Base-by-base conservation (phyloP, 2,113 vertebrate genomes). In the Salvelinus alpinus region DNA sequence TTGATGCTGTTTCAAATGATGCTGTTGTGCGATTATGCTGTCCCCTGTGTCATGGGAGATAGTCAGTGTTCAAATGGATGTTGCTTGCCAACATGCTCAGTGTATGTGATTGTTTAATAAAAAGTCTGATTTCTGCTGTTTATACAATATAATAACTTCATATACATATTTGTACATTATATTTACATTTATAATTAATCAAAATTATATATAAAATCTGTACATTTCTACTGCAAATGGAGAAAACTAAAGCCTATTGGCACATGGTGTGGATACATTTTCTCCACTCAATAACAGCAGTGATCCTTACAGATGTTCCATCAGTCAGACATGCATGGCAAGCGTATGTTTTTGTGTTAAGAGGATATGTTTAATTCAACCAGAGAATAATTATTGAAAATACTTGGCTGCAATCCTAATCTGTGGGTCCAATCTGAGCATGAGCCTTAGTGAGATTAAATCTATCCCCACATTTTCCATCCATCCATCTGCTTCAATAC, bases 401-500 rank as follows among this genome's bases (percentile, higher is more conserved):
- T 89, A 71, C 91, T 80, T 75, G 78, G 82, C 88, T 76, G 82
- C 80, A 82, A 77, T 91, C 90, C 83, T 93, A 94, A 93, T 94
- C 93, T 94, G 81, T 14, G 67, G 76, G 77, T 90, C 85, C 86
- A 93, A 92, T 93, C 92, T 91, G 89, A 44, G 2, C 38, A 90
- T 82, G 82, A 85, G 88, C 82, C 86, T 85, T 90, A 89, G 86
- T 92, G 91, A 88, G 91, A 93, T 94, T 94, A 92, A 91, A 93
- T 91, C 81, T 78, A 80, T 74, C 81, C 87, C 81, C 34, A 34
- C 66, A 44, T 84, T 73, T 80, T 83, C 89, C 91, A 92, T 94
- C 93, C 93, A 92, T 83, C 89, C 91, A 93, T 94, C 93, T 94
- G 93, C 84, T 92, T 89, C 74, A 87, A 91, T 77, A 87, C 85